Evolutionary conservation across 2,888 invertebrate genomes (phyloP).

Genomic region (Ferdinandea cuprea): DNA sequence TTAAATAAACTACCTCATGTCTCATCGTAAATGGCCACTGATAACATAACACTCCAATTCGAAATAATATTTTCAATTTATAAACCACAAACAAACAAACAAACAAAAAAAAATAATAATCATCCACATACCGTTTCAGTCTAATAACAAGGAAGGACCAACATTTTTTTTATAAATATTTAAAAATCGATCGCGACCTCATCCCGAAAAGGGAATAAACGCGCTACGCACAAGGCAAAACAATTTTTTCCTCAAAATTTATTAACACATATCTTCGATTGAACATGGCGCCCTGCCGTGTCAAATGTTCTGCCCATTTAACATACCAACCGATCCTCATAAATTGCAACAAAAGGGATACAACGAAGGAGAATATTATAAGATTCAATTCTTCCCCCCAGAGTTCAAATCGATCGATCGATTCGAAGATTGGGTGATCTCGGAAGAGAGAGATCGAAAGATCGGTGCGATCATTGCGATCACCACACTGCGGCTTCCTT

Average conservation of each 20-base stretch:
- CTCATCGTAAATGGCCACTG: slow-evolving; percentile 67
- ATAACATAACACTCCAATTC: slow-evolving; percentile 54
- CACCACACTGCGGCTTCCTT: slow-evolving; percentile 68
- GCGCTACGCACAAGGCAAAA: slow-evolving; percentile 13
- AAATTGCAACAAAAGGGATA: slow-evolving; percentile 65
- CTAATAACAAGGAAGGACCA: slow-evolving; percentile 13
- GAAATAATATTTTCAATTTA: slow-evolving; percentile 39
- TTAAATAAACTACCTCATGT: slow-evolving; percentile 53
- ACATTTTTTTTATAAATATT: too few relatives aligned
- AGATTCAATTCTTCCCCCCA: slow-evolving; percentile 23
- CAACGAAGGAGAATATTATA: slow-evolving; percentile 32
- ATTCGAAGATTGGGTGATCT: slow-evolving; percentile 51
- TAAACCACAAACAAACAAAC: slow-evolving; percentile 10
- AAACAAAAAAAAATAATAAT: not conserved
- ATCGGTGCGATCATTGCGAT: slow-evolving; percentile 38
- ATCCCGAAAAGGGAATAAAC: slow-evolving; percentile 12
- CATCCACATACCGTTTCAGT: slow-evolving; percentile 34
- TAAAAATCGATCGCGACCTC: slow-evolving; percentile 5
- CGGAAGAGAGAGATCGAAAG: slow-evolving; percentile 43
- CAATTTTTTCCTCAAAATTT: slow-evolving; percentile 62
- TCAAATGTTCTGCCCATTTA: slow-evolving; percentile 73
- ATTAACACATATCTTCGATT: slow-evolving; percentile 75
- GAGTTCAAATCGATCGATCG: slow-evolving; percentile 72
- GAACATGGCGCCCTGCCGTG: slow-evolving; percentile 76
- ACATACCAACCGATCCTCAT: slow-evolving; percentile 71